Percentiles rank a stretch among this genome's conserved stretches.
phyloP scores from a whole-genome alignment of 2,113 vertebrate genomes.

The Blennius ocellaris region DNA sequence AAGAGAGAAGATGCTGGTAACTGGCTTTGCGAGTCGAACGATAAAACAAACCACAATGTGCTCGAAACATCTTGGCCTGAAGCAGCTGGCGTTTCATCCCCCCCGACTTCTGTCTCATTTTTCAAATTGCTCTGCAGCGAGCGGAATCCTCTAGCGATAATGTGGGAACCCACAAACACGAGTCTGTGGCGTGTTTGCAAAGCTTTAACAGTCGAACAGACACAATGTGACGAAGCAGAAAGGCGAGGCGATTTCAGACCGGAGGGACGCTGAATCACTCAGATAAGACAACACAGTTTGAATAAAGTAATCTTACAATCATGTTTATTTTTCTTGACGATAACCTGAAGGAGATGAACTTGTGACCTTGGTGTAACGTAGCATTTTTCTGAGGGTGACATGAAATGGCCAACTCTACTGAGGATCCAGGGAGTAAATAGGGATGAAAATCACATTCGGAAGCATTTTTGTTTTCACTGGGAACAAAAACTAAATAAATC shows the following conservation, averaged over 20 bases:
- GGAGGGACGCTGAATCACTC: neutral
- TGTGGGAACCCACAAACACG: slow-evolving; percentile 36
- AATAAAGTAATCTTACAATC: too few relatives aligned
- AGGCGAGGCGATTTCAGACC: neutral
- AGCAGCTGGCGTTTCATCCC: slow-evolving; percentile 35
- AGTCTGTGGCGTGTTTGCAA: slow-evolving; percentile 23
- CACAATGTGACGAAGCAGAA: neutral
- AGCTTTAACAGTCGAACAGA: slow-evolving; percentile 19
- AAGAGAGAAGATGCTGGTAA: slow-evolving; percentile 43
- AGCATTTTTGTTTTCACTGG: too few relatives aligned
- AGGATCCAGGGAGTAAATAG: too few relatives aligned
- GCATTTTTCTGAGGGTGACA: too few relatives aligned
- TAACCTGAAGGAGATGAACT: too few relatives aligned
- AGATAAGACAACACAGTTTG: neutral
- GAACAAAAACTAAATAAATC: too few relatives aligned
- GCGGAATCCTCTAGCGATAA: slow-evolving; percentile 18
- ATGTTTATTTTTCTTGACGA: too few relatives aligned
- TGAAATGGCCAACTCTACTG: too few relatives aligned
- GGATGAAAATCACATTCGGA: too few relatives aligned
- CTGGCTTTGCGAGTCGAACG: slow-evolving; percentile 26
- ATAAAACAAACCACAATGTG: slow-evolving; percentile 62
- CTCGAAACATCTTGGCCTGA: slow-evolving; percentile 30
- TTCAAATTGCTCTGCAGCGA: slow-evolving; percentile 14
- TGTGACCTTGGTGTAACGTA: too few relatives aligned
- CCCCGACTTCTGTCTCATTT: slow-evolving; percentile 12